These are phyloP conservation scores for Synanthedon tipuliformis DNA, from an alignment of 2,888 invertebrate genomes.

Conservation along the genomic window DNA sequence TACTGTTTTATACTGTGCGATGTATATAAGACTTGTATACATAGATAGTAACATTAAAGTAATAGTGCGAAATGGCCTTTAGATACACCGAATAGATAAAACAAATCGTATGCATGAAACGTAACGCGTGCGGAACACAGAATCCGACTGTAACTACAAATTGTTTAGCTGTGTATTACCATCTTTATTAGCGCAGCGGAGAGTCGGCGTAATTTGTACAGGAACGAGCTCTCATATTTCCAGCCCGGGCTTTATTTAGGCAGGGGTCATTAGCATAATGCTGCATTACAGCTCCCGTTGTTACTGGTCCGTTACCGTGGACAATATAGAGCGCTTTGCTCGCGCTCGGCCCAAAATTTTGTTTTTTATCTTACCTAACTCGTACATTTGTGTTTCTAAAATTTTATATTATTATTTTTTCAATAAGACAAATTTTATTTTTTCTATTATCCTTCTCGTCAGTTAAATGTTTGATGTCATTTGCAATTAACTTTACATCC, in stretches of 20 bases:
- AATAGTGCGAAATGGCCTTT: slow-evolving; percentile 1
- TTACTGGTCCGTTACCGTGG: slow-evolving; percentile 10
- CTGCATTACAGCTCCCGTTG: slow-evolving; percentile 34
- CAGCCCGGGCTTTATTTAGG: slow-evolving; percentile 49
- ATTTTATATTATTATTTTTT: too few species aligned
- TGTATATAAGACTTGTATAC: slow-evolving; percentile 1
- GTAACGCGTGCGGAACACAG: slow-evolving; percentile 6
- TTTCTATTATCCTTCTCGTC: too few species aligned
- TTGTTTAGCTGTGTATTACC: slow-evolving; percentile 43
- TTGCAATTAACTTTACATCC: too few species aligned
- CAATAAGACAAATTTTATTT: too few species aligned
- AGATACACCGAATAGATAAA: slow-evolving; percentile 2
- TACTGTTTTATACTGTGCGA: too few species aligned
- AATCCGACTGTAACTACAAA: slow-evolving; percentile 22
- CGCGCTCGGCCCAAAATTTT: slow-evolving; percentile 27
- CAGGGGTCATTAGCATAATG: slow-evolving; percentile 46
- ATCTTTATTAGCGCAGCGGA: slow-evolving; percentile 42
- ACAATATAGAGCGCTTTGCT: slow-evolving; percentile 16
- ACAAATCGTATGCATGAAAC: slow-evolving; percentile 5
- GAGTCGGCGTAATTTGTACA: slow-evolving; percentile 46
- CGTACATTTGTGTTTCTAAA: too few species aligned
- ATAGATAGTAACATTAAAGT: background rate
- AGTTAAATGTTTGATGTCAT: too few species aligned
- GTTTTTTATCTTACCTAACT: slow-evolving; percentile 26
- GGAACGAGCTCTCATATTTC: slow-evolving; percentile 46